Base-by-base conservation (phyloP, 2,113 vertebrate species). In the Embiotoca jacksoni region DNA sequence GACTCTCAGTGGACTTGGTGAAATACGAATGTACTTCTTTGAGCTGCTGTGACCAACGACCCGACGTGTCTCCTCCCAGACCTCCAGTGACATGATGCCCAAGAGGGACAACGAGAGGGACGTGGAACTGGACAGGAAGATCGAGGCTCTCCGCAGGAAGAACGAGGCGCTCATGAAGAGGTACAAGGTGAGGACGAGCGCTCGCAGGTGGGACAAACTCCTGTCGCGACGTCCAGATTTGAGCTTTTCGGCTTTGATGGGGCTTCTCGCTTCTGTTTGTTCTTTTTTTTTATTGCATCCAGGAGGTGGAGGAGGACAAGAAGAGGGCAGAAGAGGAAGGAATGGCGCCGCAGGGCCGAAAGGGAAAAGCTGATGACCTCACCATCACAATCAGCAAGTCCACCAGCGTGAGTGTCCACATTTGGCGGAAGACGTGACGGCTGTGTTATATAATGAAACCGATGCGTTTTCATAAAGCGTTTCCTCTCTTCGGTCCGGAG, bases 271-370 rank as follows among this genome's bases (percentile, higher is more conserved):
- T 69, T 41, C 23, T 23, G 75, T 69, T 52, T 62, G 5, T 49
- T 55, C 41, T 4, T 39, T 65, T 49, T 61, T 80, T 73, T 72
- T 6, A n/a, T 71, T 78, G 72, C 78, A 59, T 80, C 52, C 88
- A 99, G 98, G 98, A 99, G 93, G 98, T 99, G 68, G 97, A 99
- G 90, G 98, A 98, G 87, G 98, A 99, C 90, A 97, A 94, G 50
- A 95, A 96, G 90, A 95, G 92, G 86, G 98, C 98, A 0, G 98
- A 98, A 86, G 95, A 96, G 83, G 97, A 96, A 75, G 95, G 95
- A 73, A 97, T 97, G 95, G 94, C 96, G 7, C 92, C 96, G 80
- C 96, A 95, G 69, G 91, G 93, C 11, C 94, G 92, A 52, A 95
- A 91, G 78, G 95, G 93, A 65, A 96, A 91, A 88, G 92, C 96